Evolutionary conservation across 2,113 vertebrate species (phyloP).

Genomic region (Catharus minimus): DNA sequence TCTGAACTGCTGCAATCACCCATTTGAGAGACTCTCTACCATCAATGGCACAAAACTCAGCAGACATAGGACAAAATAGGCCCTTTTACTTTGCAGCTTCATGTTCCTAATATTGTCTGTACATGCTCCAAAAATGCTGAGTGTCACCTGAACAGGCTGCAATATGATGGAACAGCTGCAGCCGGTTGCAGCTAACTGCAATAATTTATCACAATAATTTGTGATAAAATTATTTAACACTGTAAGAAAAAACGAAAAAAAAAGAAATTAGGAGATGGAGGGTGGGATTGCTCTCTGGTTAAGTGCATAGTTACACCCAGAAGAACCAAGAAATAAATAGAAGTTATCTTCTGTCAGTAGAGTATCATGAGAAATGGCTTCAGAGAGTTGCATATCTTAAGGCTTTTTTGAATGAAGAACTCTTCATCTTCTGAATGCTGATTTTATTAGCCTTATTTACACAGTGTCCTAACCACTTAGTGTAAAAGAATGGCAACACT

Average conservation of each 20-base stretch:
- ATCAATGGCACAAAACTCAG: neutral
- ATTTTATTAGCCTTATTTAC: neutral
- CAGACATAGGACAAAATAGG: neutral
- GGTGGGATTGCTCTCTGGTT: neutral
- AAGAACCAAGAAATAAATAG: neutral
- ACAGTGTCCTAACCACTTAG: neutral
- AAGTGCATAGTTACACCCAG: neutral
- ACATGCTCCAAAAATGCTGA: accelerated
- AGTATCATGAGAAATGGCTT: neutral
- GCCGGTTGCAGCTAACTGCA: neutral
- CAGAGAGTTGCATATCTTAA: neutral
- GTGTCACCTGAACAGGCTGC: neutral
- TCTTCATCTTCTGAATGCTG: neutral
- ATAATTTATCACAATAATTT: neutral
- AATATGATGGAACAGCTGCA: neutral
- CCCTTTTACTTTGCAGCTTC: neutral
- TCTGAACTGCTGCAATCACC: neutral
- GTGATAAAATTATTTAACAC: neutral
- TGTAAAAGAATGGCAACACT: neutral
- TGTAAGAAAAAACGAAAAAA: neutral
- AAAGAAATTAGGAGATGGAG: neutral
- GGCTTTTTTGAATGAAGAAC: neutral
- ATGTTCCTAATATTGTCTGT: neutral
- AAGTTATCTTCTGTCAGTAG: neutral
- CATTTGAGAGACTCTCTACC: neutral